Evolutionary conservation across 2,888 invertebrate genomes (phyloP).

Genomic region (Ommatoiulus sabulosus): DNA sequence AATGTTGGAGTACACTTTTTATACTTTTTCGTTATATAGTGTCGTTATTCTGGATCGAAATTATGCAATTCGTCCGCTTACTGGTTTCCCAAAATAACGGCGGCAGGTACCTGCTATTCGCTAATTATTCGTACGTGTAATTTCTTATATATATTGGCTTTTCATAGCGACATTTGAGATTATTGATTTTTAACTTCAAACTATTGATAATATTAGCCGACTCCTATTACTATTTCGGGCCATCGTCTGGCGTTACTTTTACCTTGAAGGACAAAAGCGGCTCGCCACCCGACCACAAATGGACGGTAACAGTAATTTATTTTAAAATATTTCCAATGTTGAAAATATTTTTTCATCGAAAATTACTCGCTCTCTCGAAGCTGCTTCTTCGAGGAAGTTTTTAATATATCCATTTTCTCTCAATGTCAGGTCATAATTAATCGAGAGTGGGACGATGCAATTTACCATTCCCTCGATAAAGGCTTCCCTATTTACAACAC

Average conservation of each 20-base stretch:
- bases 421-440: slow-evolving; percentile 7
- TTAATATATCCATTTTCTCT: not conserved
- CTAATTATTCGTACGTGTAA: not conserved
- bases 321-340: no score
- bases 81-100: not conserved
- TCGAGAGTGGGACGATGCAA: not conserved
- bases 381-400: not conserved
- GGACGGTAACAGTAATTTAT: not conserved
- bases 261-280: not conserved
- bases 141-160: not conserved
- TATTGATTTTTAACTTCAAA: not conserved
- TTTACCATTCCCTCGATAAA: not conserved
- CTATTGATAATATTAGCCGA: not conserved
- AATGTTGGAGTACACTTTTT: no score
- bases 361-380: no score
- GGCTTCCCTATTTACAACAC: not conserved
- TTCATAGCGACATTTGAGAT: not conserved
- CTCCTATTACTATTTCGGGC: slow-evolving; percentile 37
- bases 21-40: not conserved
- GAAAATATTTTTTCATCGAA: no score
- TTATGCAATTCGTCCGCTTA: not conserved
- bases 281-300: not conserved
- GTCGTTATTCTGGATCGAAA: not conserved
- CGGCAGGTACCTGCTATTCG: not conserved
- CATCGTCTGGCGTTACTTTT: slow-evolving; percentile 2